Evolutionary conservation across 2,888 invertebrate genomes (phyloP).

Genomic region (Synergus itoensis): DNA sequence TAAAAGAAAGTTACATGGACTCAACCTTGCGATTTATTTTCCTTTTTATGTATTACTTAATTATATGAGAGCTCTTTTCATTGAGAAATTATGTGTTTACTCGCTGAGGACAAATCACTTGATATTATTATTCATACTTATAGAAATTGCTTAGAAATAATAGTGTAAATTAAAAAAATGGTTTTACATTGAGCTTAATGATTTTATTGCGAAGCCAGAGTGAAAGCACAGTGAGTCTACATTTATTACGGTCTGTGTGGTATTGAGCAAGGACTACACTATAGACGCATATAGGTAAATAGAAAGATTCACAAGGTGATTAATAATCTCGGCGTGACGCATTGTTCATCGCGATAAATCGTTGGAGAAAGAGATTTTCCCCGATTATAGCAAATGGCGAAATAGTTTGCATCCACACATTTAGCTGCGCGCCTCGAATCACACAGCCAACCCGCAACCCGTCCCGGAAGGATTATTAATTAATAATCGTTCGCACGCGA

Average conservation of each 20-base stretch:
- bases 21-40: constrained; percentile 18
- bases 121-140: not conserved
- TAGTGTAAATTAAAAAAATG: not conserved
- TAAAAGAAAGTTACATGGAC: constrained; percentile 22
- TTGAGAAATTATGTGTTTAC: not conserved
- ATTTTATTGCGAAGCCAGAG: constrained; percentile 15
- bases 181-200: constrained; percentile 3
- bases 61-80: not conserved
- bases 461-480: constrained; percentile 41
- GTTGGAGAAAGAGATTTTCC: constrained; percentile 31
- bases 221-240: not conserved
- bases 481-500: constrained; percentile 41
- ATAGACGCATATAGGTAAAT: not conserved
- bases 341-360: constrained; percentile 38
- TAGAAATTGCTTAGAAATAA: not conserved
- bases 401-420: constrained; percentile 30
- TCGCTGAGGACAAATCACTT: not conserved
- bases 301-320: constrained; percentile 37
- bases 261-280: not conserved
- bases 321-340: constrained; percentile 38
- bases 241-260: constrained; percentile 18
- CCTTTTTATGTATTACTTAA: constrained; percentile 4
- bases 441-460: constrained; percentile 5
- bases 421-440: constrained; percentile 22
- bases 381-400: constrained; percentile 38